Conservation (phyloP, 2,113 vertebrate species). For the Cebus imitator region DNA sequence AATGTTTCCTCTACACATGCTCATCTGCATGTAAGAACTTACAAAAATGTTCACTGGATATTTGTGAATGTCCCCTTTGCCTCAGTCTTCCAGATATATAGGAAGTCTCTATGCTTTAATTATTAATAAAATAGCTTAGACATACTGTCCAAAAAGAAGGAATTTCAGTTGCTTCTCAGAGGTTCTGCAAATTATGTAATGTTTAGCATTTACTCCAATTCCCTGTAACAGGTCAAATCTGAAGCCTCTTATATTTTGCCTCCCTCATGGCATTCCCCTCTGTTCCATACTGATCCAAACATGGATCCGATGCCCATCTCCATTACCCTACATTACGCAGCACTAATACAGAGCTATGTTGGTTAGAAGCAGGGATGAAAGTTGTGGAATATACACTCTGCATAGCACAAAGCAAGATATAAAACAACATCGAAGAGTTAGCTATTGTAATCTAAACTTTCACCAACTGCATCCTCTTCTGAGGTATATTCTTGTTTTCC, state of each 20-base stretch:
- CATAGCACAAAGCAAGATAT: background rate
- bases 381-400: background rate
- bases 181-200: background rate
- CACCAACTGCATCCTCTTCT: background rate
- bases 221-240: background rate
- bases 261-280: background rate
- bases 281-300: background rate
- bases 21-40: background rate
- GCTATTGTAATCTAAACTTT: background rate
- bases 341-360: background rate
- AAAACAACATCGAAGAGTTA: background rate
- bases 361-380: background rate
- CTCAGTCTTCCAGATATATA: background rate
- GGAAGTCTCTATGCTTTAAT: background rate
- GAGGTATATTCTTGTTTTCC: background rate
- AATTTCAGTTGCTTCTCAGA: background rate
- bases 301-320: background rate
- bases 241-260: background rate
- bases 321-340: background rate
- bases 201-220: background rate
- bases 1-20: background rate
- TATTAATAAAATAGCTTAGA: background rate
- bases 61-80: rapidly evolving
- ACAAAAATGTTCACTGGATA: background rate
- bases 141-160: background rate